Evolutionary conservation across 2,888 invertebrate species (phyloP).

Genomic region (Tipula helvola): DNA sequence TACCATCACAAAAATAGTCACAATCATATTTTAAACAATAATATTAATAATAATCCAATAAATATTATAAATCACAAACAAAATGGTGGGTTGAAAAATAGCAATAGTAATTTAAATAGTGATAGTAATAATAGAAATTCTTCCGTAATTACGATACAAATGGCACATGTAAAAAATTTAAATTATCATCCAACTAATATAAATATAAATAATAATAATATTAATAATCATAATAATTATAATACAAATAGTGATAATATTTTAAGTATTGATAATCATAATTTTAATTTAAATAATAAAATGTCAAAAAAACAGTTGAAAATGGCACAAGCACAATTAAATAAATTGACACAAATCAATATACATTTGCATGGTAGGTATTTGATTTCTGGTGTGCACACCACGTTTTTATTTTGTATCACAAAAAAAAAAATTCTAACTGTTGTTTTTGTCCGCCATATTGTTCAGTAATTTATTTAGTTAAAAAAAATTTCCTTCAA

Average conservation of each 20-base stretch:
- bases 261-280: constrained; percentile 6
- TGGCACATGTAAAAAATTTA: neutral
- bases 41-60: neutral
- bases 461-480: neutral
- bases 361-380: constrained; percentile 71
- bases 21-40: constrained; percentile 16
- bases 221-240: constrained; percentile 4
- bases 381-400: neutral
- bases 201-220: constrained; percentile 11
- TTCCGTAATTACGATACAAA: neutral
- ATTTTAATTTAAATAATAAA: constrained; percentile 25
- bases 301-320: constrained; percentile 54
- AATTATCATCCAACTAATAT: constrained; percentile 10
- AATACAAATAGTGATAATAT: constrained; percentile 10
- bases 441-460: neutral
- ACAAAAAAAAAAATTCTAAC: neutral
- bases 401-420: neutral
- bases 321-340: constrained; percentile 56
- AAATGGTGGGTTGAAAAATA: constrained; percentile 7
- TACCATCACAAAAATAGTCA: neutral
- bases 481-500: neutral
- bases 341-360: constrained; percentile 66
- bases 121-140: constrained; percentile 9
- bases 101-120: neutral
- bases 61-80: neutral